Evolutionary conservation across 2,888 invertebrate species (phyloP), one percentile per base, ranked within the genome.

Genomic region (Podotricha telesiphe): DNA sequence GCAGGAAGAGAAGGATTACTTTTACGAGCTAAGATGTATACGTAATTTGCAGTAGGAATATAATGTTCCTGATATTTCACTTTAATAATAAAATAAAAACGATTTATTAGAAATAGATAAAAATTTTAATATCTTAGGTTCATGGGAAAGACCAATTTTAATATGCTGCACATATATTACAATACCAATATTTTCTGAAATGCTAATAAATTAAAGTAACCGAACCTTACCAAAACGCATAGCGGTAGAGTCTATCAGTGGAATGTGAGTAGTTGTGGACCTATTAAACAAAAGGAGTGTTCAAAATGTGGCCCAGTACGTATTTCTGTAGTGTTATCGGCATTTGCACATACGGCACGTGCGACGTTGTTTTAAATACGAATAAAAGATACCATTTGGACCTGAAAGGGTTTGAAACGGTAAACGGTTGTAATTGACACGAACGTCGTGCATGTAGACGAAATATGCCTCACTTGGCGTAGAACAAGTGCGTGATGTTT

Each of bases 31-130:
- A 80, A 86, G 86, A 85, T 85, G 79, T 84, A 80, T 82, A 81
- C 82, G 77, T 84, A 85, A 85, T 86, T 85, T 85, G 84, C 82
- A 85, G 83, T 89, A 82, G 86, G 85, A 82, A 73, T 76, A 82
- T n/a, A n/a, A n/a, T 85, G 86, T 87, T 87, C 89, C 88, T 82
- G 80, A 84, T 84, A 67, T 84, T 87, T 86, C 83, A 83, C 85
- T 81, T 81, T 82, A 80, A 79, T 17, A 45, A 59, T 40, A 58
- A 82, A 82, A 79, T 85, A 79, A 83, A 88, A 89, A 85, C 83
- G 82, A 85, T 84, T 74, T 79, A 75, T 80, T 80, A 82, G 83
- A 86, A 83, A 81, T 80, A 80, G 78, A 42, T 42, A 42, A 20
- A 20, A 50, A 13, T 59, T 51, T 50, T 19, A 47, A 17, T 34